A percentile compares a stretch with the other conserved stretches of the same genome.
Conservation (phyloP, 2,797 vertebrate genomes). For the Chaenodraco wilsoni region DNA sequence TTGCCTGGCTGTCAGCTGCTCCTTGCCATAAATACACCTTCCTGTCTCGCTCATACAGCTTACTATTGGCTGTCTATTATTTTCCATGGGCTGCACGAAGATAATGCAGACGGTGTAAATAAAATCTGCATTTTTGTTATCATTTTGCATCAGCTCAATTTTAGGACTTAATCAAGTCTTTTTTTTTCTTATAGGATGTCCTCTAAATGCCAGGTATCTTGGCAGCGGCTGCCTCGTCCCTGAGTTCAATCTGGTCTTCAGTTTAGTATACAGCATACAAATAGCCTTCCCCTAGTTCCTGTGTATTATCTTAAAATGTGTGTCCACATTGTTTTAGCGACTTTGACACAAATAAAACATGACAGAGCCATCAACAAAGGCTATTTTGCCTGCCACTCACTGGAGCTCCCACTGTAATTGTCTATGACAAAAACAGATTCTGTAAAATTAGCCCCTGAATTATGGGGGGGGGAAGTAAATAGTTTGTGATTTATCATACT, state of each 20-base stretch:
- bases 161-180: constrained; percentile 55
- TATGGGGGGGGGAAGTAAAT: constrained; percentile 83
- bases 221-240: constrained; percentile 55
- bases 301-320: constrained; percentile 83
- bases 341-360: constrained; percentile 86
- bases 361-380: constrained; percentile 89
- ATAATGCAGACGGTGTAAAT: constrained; percentile 44
- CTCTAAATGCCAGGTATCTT: constrained; percentile 61
- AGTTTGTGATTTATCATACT: constrained; percentile 88
- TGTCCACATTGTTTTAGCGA: constrained; percentile 85
- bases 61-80: constrained; percentile 50
- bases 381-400: constrained; percentile 89
- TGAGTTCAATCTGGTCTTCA: constrained; percentile 69
- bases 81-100: constrained; percentile 44
- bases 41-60: constrained; percentile 53
- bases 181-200: constrained; percentile 36
- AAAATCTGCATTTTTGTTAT: constrained; percentile 58
- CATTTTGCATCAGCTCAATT: constrained; percentile 64
- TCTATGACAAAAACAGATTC: constrained; percentile 89
- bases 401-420: constrained; percentile 83
- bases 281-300: constrained; percentile 74
- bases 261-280: constrained; percentile 80
- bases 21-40: constrained; percentile 69
- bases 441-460: constrained; percentile 87
- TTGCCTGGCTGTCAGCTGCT: constrained; percentile 67